A percentile compares a stretch with the other conserved stretches of the same genome.
Evolutionary conservation across 2,797 vertebrate species (phyloP).

Genomic region (Phaenicophaeus curvirostris): DNA sequence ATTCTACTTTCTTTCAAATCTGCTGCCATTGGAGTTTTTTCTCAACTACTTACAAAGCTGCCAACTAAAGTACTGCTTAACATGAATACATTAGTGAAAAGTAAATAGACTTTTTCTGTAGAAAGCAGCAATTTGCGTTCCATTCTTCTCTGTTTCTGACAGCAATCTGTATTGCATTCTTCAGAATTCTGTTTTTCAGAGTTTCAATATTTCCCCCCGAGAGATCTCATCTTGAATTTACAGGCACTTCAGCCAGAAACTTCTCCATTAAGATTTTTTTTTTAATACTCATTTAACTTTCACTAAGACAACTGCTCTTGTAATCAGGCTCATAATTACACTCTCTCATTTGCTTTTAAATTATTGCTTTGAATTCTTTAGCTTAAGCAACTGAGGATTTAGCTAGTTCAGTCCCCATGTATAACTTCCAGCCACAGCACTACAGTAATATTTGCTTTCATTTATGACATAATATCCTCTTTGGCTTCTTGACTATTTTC

Average conservation of each 20-base stretch:
- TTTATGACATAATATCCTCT: neutral
- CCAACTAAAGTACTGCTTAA: neutral
- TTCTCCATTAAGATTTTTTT: slow-evolving; percentile 11
- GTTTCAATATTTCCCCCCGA: neutral
- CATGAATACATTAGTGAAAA: slow-evolving; percentile 13
- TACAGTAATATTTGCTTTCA: slow-evolving; percentile 14
- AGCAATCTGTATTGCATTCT: neutral
- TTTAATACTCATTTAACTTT: slow-evolving; percentile 15
- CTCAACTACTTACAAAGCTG: neutral
- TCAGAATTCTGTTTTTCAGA: neutral
- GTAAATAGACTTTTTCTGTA: slow-evolving; percentile 36
- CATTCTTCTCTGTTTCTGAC: neutral
- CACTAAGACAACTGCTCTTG: neutral
- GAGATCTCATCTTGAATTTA: slow-evolving; percentile 9
- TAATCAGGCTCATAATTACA: slow-evolving; percentile 25
- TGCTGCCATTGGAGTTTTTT: neutral
- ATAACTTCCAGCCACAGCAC: neutral
- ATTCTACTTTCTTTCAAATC: neutral
- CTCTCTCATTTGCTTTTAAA: neutral
- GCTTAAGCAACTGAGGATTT: neutral
- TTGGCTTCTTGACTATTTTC: neutral
- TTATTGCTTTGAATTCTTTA: slow-evolving; percentile 29
- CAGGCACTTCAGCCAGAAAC: slow-evolving; percentile 27
- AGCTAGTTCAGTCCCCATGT: neutral
- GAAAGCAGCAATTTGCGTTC: slow-evolving; percentile 30